Conservation (phyloP, 2,797 vertebrate species). For the Takifugu rubripes region DNA sequence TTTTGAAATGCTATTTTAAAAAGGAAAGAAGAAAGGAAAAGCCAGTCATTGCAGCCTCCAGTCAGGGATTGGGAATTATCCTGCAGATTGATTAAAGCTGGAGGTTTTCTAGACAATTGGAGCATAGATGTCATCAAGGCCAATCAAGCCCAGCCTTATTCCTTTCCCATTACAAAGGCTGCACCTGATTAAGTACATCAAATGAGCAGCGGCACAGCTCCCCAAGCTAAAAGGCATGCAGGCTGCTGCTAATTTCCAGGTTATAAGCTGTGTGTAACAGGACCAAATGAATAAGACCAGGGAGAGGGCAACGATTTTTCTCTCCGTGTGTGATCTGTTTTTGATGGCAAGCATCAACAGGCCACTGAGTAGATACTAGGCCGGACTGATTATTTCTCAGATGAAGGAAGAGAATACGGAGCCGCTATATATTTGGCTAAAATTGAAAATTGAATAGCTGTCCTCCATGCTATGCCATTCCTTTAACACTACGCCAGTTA, state of each 20-base stretch:
- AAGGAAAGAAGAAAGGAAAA: conserved; percentile 20
- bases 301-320: conserved; percentile 61
- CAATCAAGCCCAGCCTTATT: conserved; percentile 76
- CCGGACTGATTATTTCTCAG: conserved; percentile 73
- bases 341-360: conserved; percentile 69
- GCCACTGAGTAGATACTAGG: conserved; percentile 54
- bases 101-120: conserved; percentile 78
- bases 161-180: conserved; percentile 76
- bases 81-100: conserved; percentile 75
- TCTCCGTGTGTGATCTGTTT: conserved; percentile 67
- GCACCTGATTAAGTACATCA: conserved; percentile 77
- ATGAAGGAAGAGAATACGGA: conserved; percentile 68
- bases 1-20: conserved; percentile 47
- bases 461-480: conserved; percentile 69
- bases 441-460: conserved; percentile 76
- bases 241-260: conserved; percentile 72
- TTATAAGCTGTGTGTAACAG: conserved; percentile 71
- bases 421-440: conserved; percentile 63
- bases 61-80: conserved; percentile 64
- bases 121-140: conserved; percentile 78
- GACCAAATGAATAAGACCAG: conserved; percentile 70
- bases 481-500: conserved; percentile 68
- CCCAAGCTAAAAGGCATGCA: conserved; percentile 59
- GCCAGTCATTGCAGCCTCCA: conserved; percentile 51
- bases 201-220: conserved; percentile 70